Evolutionary conservation across 2,113 vertebrate genomes (phyloP), one percentile per base, ranked within the genome.

Genomic region (Anolis carolinensis): DNA sequence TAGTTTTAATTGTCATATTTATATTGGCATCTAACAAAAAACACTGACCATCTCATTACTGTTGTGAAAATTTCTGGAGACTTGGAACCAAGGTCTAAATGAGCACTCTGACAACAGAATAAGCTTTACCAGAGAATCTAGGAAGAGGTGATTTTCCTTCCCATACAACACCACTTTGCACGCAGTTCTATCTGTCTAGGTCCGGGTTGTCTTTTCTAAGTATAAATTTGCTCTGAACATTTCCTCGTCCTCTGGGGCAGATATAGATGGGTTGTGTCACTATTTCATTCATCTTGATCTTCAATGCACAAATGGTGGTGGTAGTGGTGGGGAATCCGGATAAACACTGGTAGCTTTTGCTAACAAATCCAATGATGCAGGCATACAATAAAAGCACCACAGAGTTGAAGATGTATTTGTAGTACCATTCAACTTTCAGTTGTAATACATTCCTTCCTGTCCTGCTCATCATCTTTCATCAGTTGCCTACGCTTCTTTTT

Each of bases 1-100:
- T 96, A 84, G 52, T 0, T 89, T 90, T 88, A 88, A 65, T 87
- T 90, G n/a, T 62, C 63, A 11, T 65, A 79, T 93, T 1, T 32
- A 1, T 83, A 23, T 81, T 34, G 48, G 2, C 59, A 32, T 63
- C 75, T 84, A 7, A 59, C 83, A 63, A 65, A 84, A 89, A 82
- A 0, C 1, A 70, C 4, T 32, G 23, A 86, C 81, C 36, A 52
- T 81, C 25, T 20, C 48, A 27, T 65, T 39, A 32, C n/a, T 3
- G 13, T 34, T 36, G 30, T 18, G 59, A 84, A 71, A 16, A 62
- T 16, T 74, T 62, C 23, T 62, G 23, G 23, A 39, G 25, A 36
- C 48, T 32, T 81, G 27, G 65, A 18, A 7, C 65, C 25, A 68
- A 2, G 13, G 13, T 59, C 55, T 59, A 59, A 59, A 59, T 59